phyloP scores from a whole-genome alignment of 2,113 vertebrate genomes.

The Myodes glareolus region DNA sequence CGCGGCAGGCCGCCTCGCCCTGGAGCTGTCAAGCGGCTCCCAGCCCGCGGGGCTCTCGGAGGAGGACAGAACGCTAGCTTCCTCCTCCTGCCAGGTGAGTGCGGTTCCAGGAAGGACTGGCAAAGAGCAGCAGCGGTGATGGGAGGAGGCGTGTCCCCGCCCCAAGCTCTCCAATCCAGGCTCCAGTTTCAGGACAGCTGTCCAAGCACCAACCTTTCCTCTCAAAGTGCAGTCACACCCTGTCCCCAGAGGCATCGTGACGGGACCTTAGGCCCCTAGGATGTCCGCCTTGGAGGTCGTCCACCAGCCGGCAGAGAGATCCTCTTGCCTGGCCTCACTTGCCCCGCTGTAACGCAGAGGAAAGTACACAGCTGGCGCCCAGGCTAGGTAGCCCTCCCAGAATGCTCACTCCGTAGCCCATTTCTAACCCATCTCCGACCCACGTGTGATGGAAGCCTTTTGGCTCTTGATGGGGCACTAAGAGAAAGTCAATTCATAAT shows the following conservation, averaged over 20 bases:
- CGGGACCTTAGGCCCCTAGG: background rate
- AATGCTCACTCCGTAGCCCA: accelerated
- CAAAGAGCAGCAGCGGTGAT: background rate
- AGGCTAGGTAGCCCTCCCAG: background rate
- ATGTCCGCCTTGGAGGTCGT: background rate
- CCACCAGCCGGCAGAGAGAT: background rate
- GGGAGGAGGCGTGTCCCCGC: background rate
- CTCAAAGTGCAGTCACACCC: background rate
- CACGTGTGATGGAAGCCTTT: accelerated
- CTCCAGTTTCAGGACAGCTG: background rate
- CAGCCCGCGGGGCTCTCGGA: background rate
- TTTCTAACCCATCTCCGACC: background rate
- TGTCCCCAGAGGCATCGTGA: background rate
- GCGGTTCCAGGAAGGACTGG: background rate
- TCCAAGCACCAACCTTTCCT: background rate
- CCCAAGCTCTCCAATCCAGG: background rate
- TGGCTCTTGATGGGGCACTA: background rate
- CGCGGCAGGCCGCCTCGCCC: slow-evolving; percentile 61
- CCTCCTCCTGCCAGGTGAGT: slow-evolving; percentile 70
- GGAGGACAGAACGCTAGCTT: background rate
- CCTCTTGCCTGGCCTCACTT: background rate
- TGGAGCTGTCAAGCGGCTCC: slow-evolving; percentile 23
- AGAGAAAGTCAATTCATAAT: background rate
- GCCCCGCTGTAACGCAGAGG: background rate
- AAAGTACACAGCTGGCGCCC: background rate